Base-by-base conservation (phyloP, 2,113 vertebrate genomes). In the Psittacula cyanocephala region DNA sequence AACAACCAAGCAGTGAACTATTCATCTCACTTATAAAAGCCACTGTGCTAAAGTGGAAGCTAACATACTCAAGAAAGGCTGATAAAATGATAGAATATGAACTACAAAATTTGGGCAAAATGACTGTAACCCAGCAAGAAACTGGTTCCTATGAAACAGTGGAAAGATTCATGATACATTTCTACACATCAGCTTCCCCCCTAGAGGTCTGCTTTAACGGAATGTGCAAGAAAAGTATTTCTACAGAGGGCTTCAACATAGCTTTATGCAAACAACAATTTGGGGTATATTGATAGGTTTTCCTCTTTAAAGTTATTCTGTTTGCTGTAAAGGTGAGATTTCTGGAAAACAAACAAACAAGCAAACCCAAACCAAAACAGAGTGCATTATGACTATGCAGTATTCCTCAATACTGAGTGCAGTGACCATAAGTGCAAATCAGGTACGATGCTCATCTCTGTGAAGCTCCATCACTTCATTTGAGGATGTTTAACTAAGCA, bases 1-100 rank as follows among this genome's bases (percentile, higher is more conserved):
- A 93, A 78, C 39, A 70, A 88, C 37, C 41, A 87, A 88, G 93
- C n/a, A 74, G 20, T 79, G 68, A 95, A 75, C 84, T 71, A 89
- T 95, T 88, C 70, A 59, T 87, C 76, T 93, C 75, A 81, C 59
- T 93, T 94, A 86, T 41, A 87, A 95, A 90, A 95, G 74, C 33
- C 50, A 44, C 53, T 81, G 41, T 74, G 49, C 92, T 89, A 68
- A 91, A 94, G 59, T 75, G 68, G 77, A 95, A 92, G 39, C 43
- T 83, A 86, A 39, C 15, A 64, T 35, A 52, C 53, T 63, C 50
- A 84, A 83, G 49, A 77, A 88, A 68, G 35, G 5, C 49, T 89
- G 64, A 88, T 83, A 60, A 82, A 94, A 89, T 69, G 50, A 86
- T 22, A 11, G 57, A 93, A 76, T 67, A 75, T 0, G 4, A 88